Evolutionary conservation across 2,888 invertebrate genomes (phyloP), one percentile per base, ranked within the genome.

Genomic region (Oscheius myriophilus): DNA sequence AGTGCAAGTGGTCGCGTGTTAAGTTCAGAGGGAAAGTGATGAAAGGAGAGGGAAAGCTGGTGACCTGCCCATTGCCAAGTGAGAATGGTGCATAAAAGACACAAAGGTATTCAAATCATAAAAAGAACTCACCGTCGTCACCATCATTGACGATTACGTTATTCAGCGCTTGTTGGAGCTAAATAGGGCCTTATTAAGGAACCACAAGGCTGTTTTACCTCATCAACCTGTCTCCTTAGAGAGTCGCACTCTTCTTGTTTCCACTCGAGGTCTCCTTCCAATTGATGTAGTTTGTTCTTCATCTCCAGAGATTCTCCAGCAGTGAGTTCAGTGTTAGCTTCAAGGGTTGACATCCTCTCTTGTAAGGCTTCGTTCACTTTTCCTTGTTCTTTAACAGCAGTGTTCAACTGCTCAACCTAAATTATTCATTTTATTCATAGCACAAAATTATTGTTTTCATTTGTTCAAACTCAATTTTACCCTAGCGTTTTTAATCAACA

Each of bases 261-360:
- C 78, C 75, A 75, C 46, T 78, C 75, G 45, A 75, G 58, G n/a
- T 77, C 76, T 51, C 74, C 76, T 58, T 74, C 71, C 39, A 77
- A 41, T 43, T 74, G 58, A 16, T 72, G 66, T 1, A 77, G 43
- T 23, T 69, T 49, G 33, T 71, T 52, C 12, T 63, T 25, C 6
- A 67, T 12, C 21, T 55, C 70, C 12, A 53, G 55, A 21, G 45
- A 52, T 18, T 59, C 18, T 1, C 64, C 65, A 16, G 61, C 52
- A 12, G 25, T 49, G 7, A 33, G 14, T 49, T 72, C 71, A 16
- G 51, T 23, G 33, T 70, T 55, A 16, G 16, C 71, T 52, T 73
- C 74, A 25, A 68, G 21, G 11, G 67, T 64, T 26, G 63, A 63
- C 16, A 80, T 67, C 18, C 80, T 62, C 42, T 67, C 52, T 39